Base-by-base conservation (phyloP, 2,888 invertebrate genomes). In the Drosophila kanekoi region DNA sequence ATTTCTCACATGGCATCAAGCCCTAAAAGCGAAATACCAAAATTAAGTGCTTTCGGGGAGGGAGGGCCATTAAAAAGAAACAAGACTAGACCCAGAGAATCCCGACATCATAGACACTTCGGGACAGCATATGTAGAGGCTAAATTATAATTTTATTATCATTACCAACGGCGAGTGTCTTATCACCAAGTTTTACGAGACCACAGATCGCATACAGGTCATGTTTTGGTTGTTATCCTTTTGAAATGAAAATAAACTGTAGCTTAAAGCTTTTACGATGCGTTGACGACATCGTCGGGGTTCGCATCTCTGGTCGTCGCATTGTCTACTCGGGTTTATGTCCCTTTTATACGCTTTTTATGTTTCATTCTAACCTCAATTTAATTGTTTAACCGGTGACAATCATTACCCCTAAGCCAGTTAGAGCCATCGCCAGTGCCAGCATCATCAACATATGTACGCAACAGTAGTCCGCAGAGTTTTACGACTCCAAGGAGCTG, bases 371-470 rank as follows among this genome's bases (percentile, higher is more conserved):
- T 86, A 92, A 92, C 91, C 91, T 92, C 92, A 92, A 92, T 92
- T 92, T 92, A 92, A 92, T 92, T 92, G 92, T 91, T 92, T 92
- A 92, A 91, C 92, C 92, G 91, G 92, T 92, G 92, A 92, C 91
- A 92, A 92, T 90, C 90, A 92, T 92, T 91, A 90, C 90, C 90
- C 90, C 82, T 76, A 60, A 57, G 60, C 41, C 58, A 72, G 65
- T 44, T 35, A 35, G 20, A 20, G n/a, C 10, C 38, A 16, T 28
- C 20, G 20, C 33, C 53, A 66, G 59, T 28, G 57, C 9, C 56
- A 57, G 48, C 58, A 61, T 28, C 61, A 67, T 43, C 70, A 75
- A 73, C 86, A 79, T 89, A 80, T 82, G 78, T 75, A 77, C 16
- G 35, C 63, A 73, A 66, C 69, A 59, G 72, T 49, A 61, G 81